Percentiles rank a stretch among this genome's conserved stretches.
phyloP scores from a whole-genome alignment of 2,888 invertebrate genomes.

The Minunthozetes semirufus region DNA sequence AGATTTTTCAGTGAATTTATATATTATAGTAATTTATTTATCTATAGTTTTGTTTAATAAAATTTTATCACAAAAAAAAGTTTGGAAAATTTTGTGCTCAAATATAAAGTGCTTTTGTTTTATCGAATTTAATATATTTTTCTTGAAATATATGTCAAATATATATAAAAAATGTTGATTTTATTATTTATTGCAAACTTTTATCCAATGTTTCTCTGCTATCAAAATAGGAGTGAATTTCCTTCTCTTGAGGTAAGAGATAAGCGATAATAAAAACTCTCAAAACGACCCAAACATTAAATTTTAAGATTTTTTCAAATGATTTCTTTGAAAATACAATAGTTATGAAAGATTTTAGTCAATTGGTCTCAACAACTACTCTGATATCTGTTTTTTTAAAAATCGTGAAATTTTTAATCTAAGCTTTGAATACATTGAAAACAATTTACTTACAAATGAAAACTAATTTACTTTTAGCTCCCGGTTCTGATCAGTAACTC shows the following conservation, averaged over 20 bases:
- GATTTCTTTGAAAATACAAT: too few species aligned
- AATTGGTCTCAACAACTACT: too few species aligned
- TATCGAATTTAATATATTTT: neutral
- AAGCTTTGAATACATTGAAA: too few species aligned
- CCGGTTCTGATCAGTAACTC: too few species aligned
- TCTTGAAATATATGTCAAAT: neutral
- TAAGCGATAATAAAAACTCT: neutral
- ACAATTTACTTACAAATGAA: too few species aligned
- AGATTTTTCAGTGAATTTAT: neutral
- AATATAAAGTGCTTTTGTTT: neutral
- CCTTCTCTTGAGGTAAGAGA: neutral
- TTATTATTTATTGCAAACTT: neutral
- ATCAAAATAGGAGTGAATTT: neutral
- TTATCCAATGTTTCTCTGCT: slow-evolving; percentile 6
- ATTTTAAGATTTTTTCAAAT: too few species aligned
- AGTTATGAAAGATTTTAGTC: too few species aligned
- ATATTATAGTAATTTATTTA: neutral
- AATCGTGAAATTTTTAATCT: too few species aligned
- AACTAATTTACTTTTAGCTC: too few species aligned
- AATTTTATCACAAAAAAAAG: neutral
- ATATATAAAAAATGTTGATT: slow-evolving; percentile 4
- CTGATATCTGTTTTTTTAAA: too few species aligned
- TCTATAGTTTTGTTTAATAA: neutral
- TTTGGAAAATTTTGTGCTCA: neutral
- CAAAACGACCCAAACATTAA: too few species aligned